phyloP scores from a whole-genome alignment of 2,888 invertebrate genomes.

The Drosophila eohydei region DNA sequence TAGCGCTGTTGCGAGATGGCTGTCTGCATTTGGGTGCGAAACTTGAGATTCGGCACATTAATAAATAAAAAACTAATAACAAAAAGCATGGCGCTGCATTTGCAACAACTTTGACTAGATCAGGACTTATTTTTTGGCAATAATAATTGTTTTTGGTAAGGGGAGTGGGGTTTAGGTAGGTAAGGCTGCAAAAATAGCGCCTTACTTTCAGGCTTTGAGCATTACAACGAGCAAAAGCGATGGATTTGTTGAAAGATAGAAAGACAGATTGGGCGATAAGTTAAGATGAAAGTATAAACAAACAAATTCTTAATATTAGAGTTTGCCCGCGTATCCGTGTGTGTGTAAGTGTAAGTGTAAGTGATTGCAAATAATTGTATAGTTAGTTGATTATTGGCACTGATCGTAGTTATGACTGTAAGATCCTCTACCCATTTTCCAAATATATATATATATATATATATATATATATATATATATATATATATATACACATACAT shows the following conservation, averaged over 20 bases:
- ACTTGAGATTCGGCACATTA: conserved; percentile 70
- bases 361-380: conserved; percentile 29
- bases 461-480: background rate
- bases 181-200: conserved; percentile 39
- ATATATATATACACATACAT: too few species aligned
- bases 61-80: conserved; percentile 77
- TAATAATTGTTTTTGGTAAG: conserved; percentile 18
- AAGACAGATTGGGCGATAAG: conserved; percentile 28
- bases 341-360: conserved; percentile 14
- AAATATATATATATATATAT: conserved; percentile 3
- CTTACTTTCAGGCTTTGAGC: conserved; percentile 53
- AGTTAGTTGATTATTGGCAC: conserved; percentile 49
- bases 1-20: conserved; percentile 47
- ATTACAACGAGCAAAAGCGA: conserved; percentile 51
- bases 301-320: conserved; percentile 19
- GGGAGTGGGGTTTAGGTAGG: conserved; percentile 6
- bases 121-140: conserved; percentile 44
- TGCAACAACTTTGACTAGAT: conserved; percentile 70
- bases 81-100: conserved; percentile 67
- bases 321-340: conserved; percentile 21
- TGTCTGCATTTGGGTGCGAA: conserved; percentile 59
- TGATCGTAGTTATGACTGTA: conserved; percentile 37
- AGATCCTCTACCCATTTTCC: conserved; percentile 24
- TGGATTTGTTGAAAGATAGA: conserved; percentile 16
- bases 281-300: conserved; percentile 13